These are phyloP conservation scores for Cettia cetti DNA, from an alignment of 2,113 vertebrate genomes.

Conservation along the genomic window DNA sequence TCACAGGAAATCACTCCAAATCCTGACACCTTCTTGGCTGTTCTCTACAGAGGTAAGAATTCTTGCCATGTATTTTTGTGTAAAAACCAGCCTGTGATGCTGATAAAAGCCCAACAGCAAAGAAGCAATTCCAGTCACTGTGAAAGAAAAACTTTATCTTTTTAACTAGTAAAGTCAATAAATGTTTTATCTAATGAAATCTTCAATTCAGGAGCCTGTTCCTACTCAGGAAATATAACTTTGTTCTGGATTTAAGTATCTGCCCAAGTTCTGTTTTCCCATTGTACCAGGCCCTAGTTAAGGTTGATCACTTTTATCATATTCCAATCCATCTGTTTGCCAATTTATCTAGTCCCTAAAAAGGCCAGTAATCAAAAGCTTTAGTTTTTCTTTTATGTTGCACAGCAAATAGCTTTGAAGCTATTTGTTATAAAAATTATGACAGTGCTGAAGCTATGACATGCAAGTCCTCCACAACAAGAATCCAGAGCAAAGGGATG, in stretches of 20 bases:
- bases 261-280: not conserved
- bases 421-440: not conserved
- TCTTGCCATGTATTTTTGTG: not conserved
- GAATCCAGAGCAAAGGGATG: not conserved
- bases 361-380: not conserved
- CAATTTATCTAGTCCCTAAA: not conserved
- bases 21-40: too few relatives aligned
- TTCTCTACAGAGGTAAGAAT: not conserved
- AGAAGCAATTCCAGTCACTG: not conserved
- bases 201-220: not conserved
- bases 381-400: not conserved
- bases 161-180: not conserved
- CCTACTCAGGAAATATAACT: not conserved
- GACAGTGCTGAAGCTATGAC: not conserved
- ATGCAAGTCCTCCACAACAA: not conserved
- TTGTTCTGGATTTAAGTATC: not conserved
- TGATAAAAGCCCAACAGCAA: not conserved
- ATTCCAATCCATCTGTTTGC: not conserved
- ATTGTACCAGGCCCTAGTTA: not conserved
- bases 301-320: not conserved
- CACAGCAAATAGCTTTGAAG: not conserved
- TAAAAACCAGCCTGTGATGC: not conserved
- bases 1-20: not conserved
- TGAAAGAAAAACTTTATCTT: not conserved
- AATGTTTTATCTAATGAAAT: not conserved